Percentiles rank a stretch among this genome's conserved stretches.
phyloP scores from a whole-genome alignment of 2,797 vertebrate genomes.

The Falco cherrug region DNA sequence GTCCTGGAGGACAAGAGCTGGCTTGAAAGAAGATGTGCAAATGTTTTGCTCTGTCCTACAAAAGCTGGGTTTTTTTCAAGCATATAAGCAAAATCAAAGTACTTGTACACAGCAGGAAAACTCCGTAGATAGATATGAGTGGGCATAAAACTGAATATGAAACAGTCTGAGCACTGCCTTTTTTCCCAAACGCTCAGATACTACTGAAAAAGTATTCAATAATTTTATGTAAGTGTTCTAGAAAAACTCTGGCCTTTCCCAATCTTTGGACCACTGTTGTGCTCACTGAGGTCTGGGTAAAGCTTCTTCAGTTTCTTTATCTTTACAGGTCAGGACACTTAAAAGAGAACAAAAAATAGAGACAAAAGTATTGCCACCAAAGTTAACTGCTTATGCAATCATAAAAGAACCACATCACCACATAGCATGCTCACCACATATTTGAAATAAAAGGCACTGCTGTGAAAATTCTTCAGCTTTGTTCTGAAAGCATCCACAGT shows the following conservation, averaged over 20 bases:
- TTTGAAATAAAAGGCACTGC: background rate
- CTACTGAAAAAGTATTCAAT: background rate
- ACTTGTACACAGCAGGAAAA: background rate
- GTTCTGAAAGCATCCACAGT: background rate
- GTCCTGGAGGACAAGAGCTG: background rate
- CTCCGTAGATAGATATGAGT: background rate
- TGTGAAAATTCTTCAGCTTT: background rate
- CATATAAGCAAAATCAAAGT: background rate
- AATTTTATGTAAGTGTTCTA: background rate
- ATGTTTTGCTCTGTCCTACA: background rate
- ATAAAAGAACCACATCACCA: background rate
- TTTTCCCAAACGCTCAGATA: background rate
- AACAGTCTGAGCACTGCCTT: background rate
- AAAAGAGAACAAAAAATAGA: background rate
- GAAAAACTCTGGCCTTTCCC: background rate
- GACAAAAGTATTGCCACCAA: background rate
- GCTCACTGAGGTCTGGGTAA: background rate
- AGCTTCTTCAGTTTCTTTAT: background rate
- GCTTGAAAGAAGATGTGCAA: background rate
- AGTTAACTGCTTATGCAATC: background rate
- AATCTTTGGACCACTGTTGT: background rate
- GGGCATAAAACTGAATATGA: background rate
- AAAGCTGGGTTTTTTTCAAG: background rate
- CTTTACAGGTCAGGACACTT: background rate
- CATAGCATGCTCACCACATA: fast-evolving